Evolutionary conservation across 2,888 invertebrate genomes (phyloP), one percentile per base, ranked within the genome.

Genomic region (Nephrocerus scutellatus): DNA sequence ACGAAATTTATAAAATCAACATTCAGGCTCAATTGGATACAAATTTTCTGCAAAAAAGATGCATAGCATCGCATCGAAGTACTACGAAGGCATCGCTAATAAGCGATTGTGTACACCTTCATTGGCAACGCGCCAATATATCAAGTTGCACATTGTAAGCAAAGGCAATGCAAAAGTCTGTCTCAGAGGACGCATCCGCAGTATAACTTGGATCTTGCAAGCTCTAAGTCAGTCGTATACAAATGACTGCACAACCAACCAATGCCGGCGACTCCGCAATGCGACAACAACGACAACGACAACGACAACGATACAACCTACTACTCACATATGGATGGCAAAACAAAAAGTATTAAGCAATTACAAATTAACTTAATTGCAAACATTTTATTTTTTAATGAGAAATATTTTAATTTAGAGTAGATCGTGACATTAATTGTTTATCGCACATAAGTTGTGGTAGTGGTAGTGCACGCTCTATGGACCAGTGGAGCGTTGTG

Each of bases 311-410:
- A 26, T n/a, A 26, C 13, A 13, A 26, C 14, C 15, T 6, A 14
- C 15, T 7, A 10, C 10, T 15, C 20, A 19, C 19, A 34, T 30
- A 26, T 14, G 12, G 18, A 33, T 28, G 6, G 19, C 24, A 5
- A 14, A 29, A 34, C 41, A 55, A 51, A 56, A 54, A 54, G 56
- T 56, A 58, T 58, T 57, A 57, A 58, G 56, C 59, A 59, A 58
- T 59, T 59, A 59, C 59, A 59, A 59, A 58, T 59, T 59, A 59
- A 58, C 55, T 55, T 59, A 58, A 59, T 59, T 58, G 59, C 54
- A 49, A 59, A 58, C 57, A 57, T 59, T 57, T 57, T 55, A 56
- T 56, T 57, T 54, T 51, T 53, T 56, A 57, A 57, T 57, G 56
- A 56, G 54, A 59, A 57, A 57, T 59, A 57, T 57, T 59, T 59